These are phyloP conservation scores for Beris morrisii DNA, from an alignment of 2,888 invertebrate genomes.

Conservation along the genomic window DNA sequence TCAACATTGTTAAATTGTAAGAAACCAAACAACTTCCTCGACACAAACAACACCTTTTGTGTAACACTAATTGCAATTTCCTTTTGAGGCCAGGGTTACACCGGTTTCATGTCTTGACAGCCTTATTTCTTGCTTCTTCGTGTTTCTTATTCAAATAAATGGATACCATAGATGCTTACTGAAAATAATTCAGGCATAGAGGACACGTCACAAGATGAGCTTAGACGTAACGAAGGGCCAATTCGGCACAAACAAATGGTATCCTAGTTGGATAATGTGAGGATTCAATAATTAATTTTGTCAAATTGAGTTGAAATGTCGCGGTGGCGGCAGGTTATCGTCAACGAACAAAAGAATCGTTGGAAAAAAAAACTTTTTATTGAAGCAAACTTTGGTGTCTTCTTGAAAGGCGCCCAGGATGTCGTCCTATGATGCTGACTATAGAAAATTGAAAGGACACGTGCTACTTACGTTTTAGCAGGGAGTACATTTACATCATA, in stretches of 20 bases:
- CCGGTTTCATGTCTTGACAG: slow-evolving; percentile 2
- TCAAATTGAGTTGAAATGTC: not conserved
- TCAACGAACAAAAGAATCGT: too few species aligned
- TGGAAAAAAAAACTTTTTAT: too few species aligned
- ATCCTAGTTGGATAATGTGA: not conserved
- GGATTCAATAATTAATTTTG: slow-evolving; percentile 30
- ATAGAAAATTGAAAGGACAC: too few species aligned
- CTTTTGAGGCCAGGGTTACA: slow-evolving; percentile 23
- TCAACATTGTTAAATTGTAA: slow-evolving; percentile 21
- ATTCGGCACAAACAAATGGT: too few species aligned
- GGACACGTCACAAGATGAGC: too few species aligned
- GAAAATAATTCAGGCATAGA: too few species aligned
- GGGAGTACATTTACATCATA: too few species aligned
- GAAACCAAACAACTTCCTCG: slow-evolving; percentile 32
- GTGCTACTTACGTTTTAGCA: too few species aligned
- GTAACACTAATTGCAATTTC: slow-evolving; percentile 33
- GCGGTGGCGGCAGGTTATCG: not conserved
- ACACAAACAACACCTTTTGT: slow-evolving; percentile 34
- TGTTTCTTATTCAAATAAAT: slow-evolving; percentile 30
- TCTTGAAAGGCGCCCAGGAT: too few species aligned
- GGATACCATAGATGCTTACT: slow-evolving; percentile 16
- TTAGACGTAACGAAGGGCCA: too few species aligned
- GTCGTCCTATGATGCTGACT: too few species aligned
- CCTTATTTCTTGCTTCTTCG: slow-evolving; percentile 9
- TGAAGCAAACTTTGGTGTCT: too few species aligned